Conservation (phyloP, 2,888 invertebrate genomes). For the Melinopterus prodromus region DNA sequence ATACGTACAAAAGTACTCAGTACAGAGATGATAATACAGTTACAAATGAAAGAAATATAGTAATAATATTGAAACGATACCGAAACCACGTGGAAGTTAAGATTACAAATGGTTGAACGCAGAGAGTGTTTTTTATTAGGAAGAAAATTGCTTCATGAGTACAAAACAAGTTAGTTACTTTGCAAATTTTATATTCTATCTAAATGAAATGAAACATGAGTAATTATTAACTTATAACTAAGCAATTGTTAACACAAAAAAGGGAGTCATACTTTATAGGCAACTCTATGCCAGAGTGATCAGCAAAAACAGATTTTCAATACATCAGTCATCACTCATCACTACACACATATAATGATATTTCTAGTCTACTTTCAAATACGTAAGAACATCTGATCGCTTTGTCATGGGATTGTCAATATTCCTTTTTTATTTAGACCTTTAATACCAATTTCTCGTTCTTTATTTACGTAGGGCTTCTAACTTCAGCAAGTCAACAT, state of each 20-base stretch:
- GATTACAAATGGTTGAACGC: conserved; percentile 31
- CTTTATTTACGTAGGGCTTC: background rate
- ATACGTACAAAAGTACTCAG: conserved; percentile 45
- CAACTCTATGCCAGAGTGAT: background rate
- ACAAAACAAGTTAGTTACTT: conserved; percentile 76
- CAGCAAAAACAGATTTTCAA: background rate
- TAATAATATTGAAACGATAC: background rate
- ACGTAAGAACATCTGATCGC: background rate
- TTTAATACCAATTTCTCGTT: background rate
- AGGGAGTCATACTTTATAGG: background rate
- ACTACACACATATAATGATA: no score
- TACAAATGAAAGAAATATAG: conserved; percentile 21
- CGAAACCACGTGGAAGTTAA: conserved; percentile 7
- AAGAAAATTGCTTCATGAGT: conserved; percentile 66
- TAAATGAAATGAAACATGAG: conserved; percentile 30
- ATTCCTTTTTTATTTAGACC: conserved; percentile 4
- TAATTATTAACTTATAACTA: background rate
- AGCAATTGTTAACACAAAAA: background rate
- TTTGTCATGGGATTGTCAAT: background rate
- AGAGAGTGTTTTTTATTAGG: conserved; percentile 32
- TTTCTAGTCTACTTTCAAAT: no score
- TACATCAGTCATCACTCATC: no score
- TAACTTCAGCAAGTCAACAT: background rate
- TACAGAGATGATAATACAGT: conserved; percentile 13
- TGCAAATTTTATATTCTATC: conserved; percentile 73